Conservation (phyloP, 2,888 invertebrate species). For the Liopterus haemorrhoidalis region DNA sequence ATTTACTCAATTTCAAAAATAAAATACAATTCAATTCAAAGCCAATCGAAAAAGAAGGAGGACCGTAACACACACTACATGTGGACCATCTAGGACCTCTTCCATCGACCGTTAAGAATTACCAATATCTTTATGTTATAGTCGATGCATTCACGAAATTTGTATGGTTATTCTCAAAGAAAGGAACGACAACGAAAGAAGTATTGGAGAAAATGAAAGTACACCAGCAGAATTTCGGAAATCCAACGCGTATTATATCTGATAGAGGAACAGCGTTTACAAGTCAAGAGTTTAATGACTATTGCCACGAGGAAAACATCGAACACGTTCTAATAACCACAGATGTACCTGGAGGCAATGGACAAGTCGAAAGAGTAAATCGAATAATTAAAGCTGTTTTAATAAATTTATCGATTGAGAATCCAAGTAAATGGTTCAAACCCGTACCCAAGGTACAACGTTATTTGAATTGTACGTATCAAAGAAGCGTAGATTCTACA, state of each 20-base stretch:
- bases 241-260: conserved; percentile 38
- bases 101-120: conserved; percentile 39
- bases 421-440: conserved; percentile 32
- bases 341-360: conserved; percentile 39
- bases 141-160: conserved; percentile 41
- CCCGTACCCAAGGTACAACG: conserved; percentile 26
- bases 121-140: conserved; percentile 39
- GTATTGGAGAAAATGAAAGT: conserved; percentile 34
- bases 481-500: too few species aligned
- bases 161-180: conserved; percentile 39
- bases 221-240: conserved; percentile 39
- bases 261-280: conserved; percentile 41
- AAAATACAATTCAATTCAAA: too few species aligned
- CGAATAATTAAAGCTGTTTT: conserved; percentile 32
- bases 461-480: too few species aligned
- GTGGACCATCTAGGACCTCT: too few species aligned
- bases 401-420: conserved; percentile 34
- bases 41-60: too few species aligned
- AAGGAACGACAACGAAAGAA: conserved; percentile 35
- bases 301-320: conserved; percentile 38
- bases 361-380: conserved; percentile 39
- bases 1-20: too few species aligned
- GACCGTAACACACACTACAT: too few species aligned
- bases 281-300: conserved; percentile 37
- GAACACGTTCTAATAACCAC: conserved; percentile 34